These are phyloP conservation scores for Zosterops lateralis DNA, from an alignment of 2,113 vertebrate species.

Conservation along the genomic window DNA sequence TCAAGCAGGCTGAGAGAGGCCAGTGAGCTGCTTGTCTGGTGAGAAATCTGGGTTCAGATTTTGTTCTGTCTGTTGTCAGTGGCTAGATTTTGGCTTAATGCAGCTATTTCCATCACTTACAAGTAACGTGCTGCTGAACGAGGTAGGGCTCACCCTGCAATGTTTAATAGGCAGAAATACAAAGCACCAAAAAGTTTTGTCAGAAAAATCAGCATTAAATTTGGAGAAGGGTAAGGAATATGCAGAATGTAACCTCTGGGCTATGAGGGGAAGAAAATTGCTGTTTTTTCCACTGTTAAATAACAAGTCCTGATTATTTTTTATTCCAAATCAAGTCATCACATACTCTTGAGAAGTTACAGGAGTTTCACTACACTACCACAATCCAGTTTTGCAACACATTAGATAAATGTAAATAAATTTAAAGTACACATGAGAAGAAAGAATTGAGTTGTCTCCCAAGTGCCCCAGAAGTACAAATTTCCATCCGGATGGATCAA, in stretches of 20 bases:
- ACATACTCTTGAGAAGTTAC: neutral
- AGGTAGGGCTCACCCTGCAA: neutral
- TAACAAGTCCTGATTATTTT: neutral
- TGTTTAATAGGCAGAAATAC: neutral
- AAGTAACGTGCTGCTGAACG: neutral
- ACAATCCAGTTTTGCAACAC: neutral
- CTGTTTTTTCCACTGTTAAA: neutral
- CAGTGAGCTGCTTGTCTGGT: neutral
- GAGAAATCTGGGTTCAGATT: neutral
- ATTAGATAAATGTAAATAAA: neutral
- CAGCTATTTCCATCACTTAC: neutral
- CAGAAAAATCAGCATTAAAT: neutral
- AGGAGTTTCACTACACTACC: neutral
- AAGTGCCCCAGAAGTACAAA: neutral
- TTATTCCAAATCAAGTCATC: neutral
- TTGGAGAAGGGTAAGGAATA: neutral
- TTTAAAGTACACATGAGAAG: neutral
- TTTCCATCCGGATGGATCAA: neutral
- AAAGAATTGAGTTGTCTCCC: neutral
- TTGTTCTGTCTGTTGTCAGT: slow-evolving; percentile 17
- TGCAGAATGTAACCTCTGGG: neutral
- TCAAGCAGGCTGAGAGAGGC: neutral
- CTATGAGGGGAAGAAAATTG: neutral
- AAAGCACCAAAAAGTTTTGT: neutral
- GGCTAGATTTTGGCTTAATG: neutral